Conservation (phyloP, 2,888 invertebrate genomes). For the Bellardia pandia region DNA sequence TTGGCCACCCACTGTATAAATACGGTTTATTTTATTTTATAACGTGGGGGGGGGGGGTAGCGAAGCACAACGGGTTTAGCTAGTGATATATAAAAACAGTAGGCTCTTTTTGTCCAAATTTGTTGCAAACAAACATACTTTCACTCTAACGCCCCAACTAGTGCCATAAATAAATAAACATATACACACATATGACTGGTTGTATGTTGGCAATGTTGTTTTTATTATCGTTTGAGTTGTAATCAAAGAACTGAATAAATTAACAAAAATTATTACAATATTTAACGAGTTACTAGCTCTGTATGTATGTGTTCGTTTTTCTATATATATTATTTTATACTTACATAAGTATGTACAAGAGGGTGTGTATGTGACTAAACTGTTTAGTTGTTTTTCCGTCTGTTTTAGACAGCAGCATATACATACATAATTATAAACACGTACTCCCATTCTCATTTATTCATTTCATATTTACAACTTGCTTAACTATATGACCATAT, state of each 20-base stretch:
- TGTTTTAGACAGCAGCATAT: neutral
- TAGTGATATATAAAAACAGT: no score
- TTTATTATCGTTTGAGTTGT: slow-evolving; percentile 16
- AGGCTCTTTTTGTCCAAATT: no score
- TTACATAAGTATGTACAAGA: neutral
- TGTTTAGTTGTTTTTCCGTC: neutral
- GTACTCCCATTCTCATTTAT: neutral
- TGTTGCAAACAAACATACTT: no score
- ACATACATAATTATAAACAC: neutral
- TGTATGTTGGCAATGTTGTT: neutral
- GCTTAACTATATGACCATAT: neutral
- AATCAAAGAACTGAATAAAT: slow-evolving; percentile 54
- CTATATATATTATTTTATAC: neutral
- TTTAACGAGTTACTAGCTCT: neutral
- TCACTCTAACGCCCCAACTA: neutral
- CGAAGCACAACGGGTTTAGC: no score
- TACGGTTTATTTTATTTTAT: no score
- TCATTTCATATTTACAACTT: neutral
- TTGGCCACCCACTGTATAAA: no score
- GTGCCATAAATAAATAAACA: neutral
- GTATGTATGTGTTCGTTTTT: neutral
- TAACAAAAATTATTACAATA: slow-evolving; percentile 49
- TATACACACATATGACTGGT: neutral
- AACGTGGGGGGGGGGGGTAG: no score
- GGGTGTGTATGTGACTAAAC: neutral